Evolutionary conservation across 2,888 invertebrate genomes (phyloP).

Genomic region (Pheosia tremula): DNA sequence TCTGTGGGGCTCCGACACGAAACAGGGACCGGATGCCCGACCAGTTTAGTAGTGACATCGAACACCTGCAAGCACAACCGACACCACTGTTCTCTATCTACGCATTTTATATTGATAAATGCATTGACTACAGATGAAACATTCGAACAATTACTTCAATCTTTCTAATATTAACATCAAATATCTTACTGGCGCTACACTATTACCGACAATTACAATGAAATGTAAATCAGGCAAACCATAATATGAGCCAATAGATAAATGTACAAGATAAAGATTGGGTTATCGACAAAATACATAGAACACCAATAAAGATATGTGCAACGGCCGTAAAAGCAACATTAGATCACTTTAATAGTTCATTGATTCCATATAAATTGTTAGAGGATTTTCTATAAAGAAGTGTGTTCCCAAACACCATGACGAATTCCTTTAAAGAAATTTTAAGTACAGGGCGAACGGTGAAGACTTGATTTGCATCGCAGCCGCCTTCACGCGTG

Average conservation of each 20-base stretch:
- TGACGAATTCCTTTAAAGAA: background rate
- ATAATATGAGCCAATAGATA: background rate
- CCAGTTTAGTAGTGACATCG: constrained; percentile 78
- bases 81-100: constrained; percentile 45
- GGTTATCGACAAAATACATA: background rate
- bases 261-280: background rate
- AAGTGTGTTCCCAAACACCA: background rate
- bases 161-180: too few relatives aligned
- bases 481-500: constrained; percentile 25
- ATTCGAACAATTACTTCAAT: constrained; percentile 7
- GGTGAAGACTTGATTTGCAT: constrained; percentile 24
- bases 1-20: constrained; percentile 64
- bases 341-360: constrained; percentile 23
- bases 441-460: background rate
- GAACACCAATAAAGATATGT: constrained; percentile 21
- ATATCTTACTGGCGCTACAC: too few relatives aligned
- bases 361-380: constrained; percentile 17
- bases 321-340: constrained; percentile 23
- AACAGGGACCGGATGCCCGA: constrained; percentile 75
- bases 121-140: constrained; percentile 10
- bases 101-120: constrained; percentile 40
- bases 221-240: background rate
- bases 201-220: background rate
- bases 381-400: constrained; percentile 10
- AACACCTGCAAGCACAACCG: constrained; percentile 72